These are phyloP conservation scores for Archilochus colubris DNA, from an alignment of 2,113 vertebrate species.

Conservation along the genomic window DNA sequence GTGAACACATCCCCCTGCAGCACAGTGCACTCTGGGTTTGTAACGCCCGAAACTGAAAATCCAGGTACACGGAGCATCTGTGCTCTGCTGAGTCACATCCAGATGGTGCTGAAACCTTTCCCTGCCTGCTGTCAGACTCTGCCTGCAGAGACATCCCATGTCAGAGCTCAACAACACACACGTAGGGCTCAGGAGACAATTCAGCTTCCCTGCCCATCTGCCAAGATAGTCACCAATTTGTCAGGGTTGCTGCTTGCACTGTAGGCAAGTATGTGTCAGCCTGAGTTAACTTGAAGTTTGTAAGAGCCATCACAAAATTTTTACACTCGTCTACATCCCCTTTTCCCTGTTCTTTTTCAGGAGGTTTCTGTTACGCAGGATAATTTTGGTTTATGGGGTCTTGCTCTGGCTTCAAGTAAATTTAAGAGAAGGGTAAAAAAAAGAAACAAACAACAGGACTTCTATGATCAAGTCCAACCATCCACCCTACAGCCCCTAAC, in stretches of 20 bases:
- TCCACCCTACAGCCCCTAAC: no score
- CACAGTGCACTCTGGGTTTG: neutral
- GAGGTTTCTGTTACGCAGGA: neutral
- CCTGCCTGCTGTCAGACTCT: neutral
- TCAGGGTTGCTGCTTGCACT: neutral
- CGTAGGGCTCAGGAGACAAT: neutral
- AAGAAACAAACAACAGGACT: neutral
- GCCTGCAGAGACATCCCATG: neutral
- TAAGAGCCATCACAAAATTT: neutral
- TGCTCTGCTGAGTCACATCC: neutral
- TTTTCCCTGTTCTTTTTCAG: neutral
- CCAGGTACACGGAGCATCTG: neutral
- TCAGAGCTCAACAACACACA: neutral
- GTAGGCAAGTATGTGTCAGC: neutral
- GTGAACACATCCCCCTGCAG: neutral
- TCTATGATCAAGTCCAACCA: neutral
- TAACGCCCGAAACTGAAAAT: neutral
- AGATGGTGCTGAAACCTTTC: neutral
- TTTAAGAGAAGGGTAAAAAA: neutral
- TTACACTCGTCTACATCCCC: neutral
- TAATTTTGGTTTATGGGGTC: neutral
- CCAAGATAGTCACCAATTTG: neutral
- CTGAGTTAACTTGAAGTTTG: neutral
- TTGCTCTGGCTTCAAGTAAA: neutral
- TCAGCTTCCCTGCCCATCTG: neutral